Base-by-base conservation (phyloP, 2,888 invertebrate genomes). In the Heteropelma amictum region DNA sequence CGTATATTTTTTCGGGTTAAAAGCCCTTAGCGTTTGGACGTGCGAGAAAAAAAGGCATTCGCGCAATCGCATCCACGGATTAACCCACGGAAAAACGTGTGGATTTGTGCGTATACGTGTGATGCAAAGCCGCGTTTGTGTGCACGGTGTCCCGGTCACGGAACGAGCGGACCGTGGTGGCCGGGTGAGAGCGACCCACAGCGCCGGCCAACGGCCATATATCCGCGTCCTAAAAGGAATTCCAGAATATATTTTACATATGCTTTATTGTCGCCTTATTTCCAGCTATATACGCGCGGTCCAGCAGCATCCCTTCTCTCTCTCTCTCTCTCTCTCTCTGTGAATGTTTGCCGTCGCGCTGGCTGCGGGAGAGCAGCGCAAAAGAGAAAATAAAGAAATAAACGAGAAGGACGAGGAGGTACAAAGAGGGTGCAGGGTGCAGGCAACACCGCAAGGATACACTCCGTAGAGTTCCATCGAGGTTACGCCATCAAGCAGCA, bases 241-340 rank as follows among this genome's bases (percentile, higher is more conserved):
- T 88, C 88, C 88, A 87, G 88, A 89, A 88, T 88, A 89, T 88
- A 89, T 89, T 89, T 89, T 89, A 89, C 88, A 88, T 88, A 89
- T 89, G 88, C 86, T 89, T 88, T 89, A 89, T 88, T 87, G 88
- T 88, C 85, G 85, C 86, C 85, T 89, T 87, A 87, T 88, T 87
- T 87, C 83, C 87, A 86, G 72, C 74, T 76, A 84, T 40, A 40
- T 28, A 28, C 35, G 21, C 86, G 85, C 81, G 82, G 77, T 79
- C 81, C 80, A 70, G 78, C 82, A 81, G 78, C 67, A 78, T 56
- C 28, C n/a, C n/a, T n/a, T n/a, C n/a, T n/a, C n/a, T n/a, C n/a
- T n/a, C n/a, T n/a, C n/a, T n/a, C n/a, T n/a, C n/a, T n/a, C n/a
- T n/a, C n/a, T n/a, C 71, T 38, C 40, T 63, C 71, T 54, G 35